Evolutionary conservation across 2,113 vertebrate genomes (phyloP).

Genomic region (Eurystomus gularis): DNA sequence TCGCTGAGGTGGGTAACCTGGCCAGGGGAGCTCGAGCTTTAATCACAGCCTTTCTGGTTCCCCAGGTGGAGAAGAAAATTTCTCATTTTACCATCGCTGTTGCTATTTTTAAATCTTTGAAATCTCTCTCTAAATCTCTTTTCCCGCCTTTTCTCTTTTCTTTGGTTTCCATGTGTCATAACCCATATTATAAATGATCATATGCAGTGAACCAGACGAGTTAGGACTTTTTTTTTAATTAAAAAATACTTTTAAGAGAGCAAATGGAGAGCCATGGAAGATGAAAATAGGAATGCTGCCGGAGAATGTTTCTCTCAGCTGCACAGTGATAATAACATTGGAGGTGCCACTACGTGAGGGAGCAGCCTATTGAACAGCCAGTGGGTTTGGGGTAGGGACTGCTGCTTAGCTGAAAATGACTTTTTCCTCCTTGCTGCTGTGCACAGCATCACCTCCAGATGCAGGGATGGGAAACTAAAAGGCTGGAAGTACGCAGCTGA

Average conservation of each 20-base stretch:
- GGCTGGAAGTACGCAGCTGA: background rate
- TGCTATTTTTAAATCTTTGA: background rate
- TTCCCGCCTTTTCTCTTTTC: background rate
- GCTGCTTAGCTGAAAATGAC: background rate
- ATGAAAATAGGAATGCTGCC: background rate
- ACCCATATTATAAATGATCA: background rate
- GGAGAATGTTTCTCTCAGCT: background rate
- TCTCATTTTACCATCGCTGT: background rate
- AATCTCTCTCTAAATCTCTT: background rate
- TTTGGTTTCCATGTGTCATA: background rate
- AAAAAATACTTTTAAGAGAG: background rate
- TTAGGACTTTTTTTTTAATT: background rate
- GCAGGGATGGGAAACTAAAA: accelerated
- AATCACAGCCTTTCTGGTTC: conserved; percentile 13
- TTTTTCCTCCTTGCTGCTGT: background rate
- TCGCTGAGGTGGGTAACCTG: conserved; percentile 45
- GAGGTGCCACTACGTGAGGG: background rate
- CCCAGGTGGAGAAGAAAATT: background rate
- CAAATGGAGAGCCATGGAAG: background rate
- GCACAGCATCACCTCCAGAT: background rate
- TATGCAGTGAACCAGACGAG: background rate
- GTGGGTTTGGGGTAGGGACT: background rate
- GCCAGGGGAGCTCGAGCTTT: background rate
- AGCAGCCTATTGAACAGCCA: background rate
- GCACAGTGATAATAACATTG: background rate